A percentile compares a stretch with the other conserved stretches of the same genome.
phyloP scores from a whole-genome alignment of 2,888 invertebrate species.

The Caenorhabditis afra region DNA sequence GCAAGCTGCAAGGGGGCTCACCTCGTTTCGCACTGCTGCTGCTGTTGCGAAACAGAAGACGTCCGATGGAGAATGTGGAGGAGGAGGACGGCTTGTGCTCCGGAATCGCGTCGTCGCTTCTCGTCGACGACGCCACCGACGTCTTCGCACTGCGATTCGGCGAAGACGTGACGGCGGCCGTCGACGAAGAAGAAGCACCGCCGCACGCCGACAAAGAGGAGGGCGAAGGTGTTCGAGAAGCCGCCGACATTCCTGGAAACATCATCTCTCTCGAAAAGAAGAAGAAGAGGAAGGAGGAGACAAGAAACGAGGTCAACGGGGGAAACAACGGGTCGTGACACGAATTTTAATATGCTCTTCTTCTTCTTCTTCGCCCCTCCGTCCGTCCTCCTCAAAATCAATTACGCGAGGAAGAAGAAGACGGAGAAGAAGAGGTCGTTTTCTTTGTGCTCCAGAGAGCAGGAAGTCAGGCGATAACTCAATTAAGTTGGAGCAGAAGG shows the following conservation, averaged over 20 bases:
- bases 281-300: conserved; percentile 2
- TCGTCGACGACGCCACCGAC: conserved; percentile 51
- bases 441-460: conserved; percentile 17
- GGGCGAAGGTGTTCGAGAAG: conserved; percentile 53
- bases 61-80: conserved; percentile 49
- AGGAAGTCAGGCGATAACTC: conserved; percentile 41
- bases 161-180: conserved; percentile 5
- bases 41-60: conserved; percentile 44
- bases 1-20: not conserved
- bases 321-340: conserved; percentile 29
- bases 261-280: not conserved
- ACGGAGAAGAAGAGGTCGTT: too few relatives aligned
- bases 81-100: conserved; percentile 42
- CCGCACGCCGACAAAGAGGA: conserved; percentile 42
- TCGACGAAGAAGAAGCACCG: conserved; percentile 23
- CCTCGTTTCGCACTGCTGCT: conserved; percentile 53
- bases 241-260: conserved; percentile 10
- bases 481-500: conserved; percentile 25
- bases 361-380: conserved; percentile 1
- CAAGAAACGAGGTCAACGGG: conserved; percentile 14
- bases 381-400: conserved; percentile 44
- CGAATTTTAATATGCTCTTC: conserved; percentile 52
- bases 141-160: conserved; percentile 40
- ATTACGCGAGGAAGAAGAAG: conserved; percentile 17
- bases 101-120: conserved; percentile 29